Evolutionary conservation across 1,140 invertebrate species (phyloP), one percentile per base, ranked within the genome.

Genomic region (Orchestia grillus): DNA sequence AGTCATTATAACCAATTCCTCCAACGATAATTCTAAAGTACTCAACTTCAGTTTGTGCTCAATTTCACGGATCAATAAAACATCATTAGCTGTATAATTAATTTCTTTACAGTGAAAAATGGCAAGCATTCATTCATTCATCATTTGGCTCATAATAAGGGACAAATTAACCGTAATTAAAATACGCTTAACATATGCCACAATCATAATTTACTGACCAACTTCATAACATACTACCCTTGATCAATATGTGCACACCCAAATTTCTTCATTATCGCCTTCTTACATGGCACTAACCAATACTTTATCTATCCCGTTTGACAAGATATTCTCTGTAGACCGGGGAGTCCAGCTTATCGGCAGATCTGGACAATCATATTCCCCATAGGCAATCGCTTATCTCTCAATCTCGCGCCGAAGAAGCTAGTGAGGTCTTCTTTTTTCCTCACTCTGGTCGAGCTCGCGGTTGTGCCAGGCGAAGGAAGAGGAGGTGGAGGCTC

Each of bases 381-480:
- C 92, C 44, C 92, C 92, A 94, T 94, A 94, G 92, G 92, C 92
- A 94, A 94, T 94, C 92, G 92, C 92, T 94, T 94, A 94, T 94
- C 92, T 94, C 92, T 47, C 92, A 94, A 94, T 94, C 92, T 94
- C 92, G 92, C 43, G 44, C 43, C 43, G 92, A 47, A 94, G 92
- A 94, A 94, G 92, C 43, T 40, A 94, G 92, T 44, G 92, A 42
- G 40, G 92, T 94, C 44, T 94, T 92, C 42, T 92, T 94, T 94
- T 77, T 77, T 77, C 62, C 62, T 19, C 15, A 28, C 62, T 77
- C 62, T 23, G 62, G 62, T 19, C 36, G 44, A 94, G 92, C 43
- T 47, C 19, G 92, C 36, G 92, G 92, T 94, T 77, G 62, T 77
- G 62, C 62, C 62, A 77, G 62, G 36, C 62, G 62, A 77, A 45